Base-by-base conservation (phyloP, 2,113 vertebrate species). In the Eurystomus gularis region DNA sequence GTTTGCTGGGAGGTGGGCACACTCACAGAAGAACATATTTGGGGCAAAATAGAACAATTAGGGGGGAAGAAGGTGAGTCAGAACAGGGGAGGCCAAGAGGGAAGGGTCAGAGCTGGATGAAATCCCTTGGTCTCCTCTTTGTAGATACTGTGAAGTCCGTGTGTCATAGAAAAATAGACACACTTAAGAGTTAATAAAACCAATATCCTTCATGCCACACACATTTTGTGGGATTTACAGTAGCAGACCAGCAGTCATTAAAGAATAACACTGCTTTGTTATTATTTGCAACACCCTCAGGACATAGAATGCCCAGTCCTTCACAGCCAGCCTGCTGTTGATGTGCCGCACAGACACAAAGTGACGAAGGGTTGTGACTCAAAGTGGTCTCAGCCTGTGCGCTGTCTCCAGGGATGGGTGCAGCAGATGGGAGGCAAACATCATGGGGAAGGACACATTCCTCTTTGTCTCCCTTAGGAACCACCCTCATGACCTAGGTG, bases 321-420 rank as follows among this genome's bases (percentile, higher is more conserved):
- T 37, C 15, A 25, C 39, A 35, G 51, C 29, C 69, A 78, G 48
- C 37, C 39, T 48, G 9, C 37, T 0, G 0, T 33, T 0, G 0
- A 72, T 1, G 0, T 25, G 37, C 51, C 31, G 6, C 58, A 46
- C 23, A 55, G 46, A 13, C 48, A 52, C 3, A 6, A 39, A 23
- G 48, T 64, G 28, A 58, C 13, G 42, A 66, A 18, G 23, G 24
- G 9, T 12, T 49, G 35, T n/a, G 54, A 65, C 46, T 40, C 48
- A 75, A 51, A 64, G 37, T 2, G 18, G 10, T n/a, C 15, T 39
- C 48, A 64, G 23, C 23, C 39, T 4, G 0, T 2, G 3, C 8
- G 46, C 26, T n/a, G 4, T 29, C 35, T 61, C 49, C 54, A 57
- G 49, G n/a, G n/a, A 2, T 40, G 7, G 33, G 7, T 31, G 12